Base-by-base conservation (phyloP, 1,140 invertebrate species). In the Camponotus floridanus region DNA sequence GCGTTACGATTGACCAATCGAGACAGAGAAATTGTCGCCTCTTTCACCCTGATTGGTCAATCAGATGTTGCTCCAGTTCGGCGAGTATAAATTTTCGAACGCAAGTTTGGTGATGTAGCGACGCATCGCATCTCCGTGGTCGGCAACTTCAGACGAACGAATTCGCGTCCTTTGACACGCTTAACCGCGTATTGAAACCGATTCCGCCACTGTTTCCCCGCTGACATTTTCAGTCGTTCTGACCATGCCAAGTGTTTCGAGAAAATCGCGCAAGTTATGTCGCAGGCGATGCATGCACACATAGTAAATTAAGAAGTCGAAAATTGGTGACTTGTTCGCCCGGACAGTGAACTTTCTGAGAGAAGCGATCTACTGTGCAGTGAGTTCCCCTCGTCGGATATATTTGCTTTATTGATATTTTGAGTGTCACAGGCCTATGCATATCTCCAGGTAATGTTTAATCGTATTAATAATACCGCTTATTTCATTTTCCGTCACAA, bases 351-450 rank as follows among this genome's bases (percentile, higher is more conserved):
- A 71, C 42, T 64, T 39, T 62, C 42, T 15, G 74, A 73, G 87
- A 90, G 89, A 89, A 91, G 61, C 68, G 26, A 83, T 45, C 13
- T 42, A 86, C 70, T 61, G 90, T 91, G 89, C 81, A 81, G 91
- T 85, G 91, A 88, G 48, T 18, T 4, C 78, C 55, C 80, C 7
- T 61, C 90, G 87, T 87, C 88, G 87, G 90, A 91, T 91, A 93
- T 91, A 93, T 91, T 92, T 91, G 91, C 90, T 94, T 94, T 94
- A 92, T 94, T 94, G 93, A 94, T 94, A 94, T 92, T 93, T 91
- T 90, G 89, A 92, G 92, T 93, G 93, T 92, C 93, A 93, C 88
- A 91, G 92, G 89, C 92, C 91, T 94, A 94, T 94, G 94, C 93
- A 94, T 94, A 94, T 93, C 91, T 89, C 90, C 92, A 94, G 94